Percentiles rank a stretch among this genome's conserved stretches.
These are phyloP conservation scores for Daubentonia madagascariensis DNA, from an alignment of 2,113 vertebrate genomes.

Conservation along the genomic window DNA sequence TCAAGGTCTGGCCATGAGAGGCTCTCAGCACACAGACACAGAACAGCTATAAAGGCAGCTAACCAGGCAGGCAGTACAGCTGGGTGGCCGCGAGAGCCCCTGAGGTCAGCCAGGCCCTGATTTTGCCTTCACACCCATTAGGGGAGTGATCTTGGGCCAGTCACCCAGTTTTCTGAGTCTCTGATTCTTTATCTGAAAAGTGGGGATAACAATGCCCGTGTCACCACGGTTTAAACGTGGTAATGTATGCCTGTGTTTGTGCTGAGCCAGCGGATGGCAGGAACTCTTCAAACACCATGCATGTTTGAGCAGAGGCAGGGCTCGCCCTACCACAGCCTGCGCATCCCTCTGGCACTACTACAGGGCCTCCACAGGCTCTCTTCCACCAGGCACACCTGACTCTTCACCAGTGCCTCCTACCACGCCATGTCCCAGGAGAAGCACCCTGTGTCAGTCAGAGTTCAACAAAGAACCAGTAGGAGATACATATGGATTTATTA, in stretches of 20 bases:
- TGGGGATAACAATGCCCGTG: neutral
- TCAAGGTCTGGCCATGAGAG: neutral
- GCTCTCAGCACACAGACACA: neutral
- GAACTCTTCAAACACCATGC: accelerated
- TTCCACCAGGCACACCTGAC: neutral
- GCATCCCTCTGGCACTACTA: neutral
- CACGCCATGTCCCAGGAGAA: neutral
- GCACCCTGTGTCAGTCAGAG: neutral
- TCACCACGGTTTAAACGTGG: neutral
- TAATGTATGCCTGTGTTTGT: neutral
- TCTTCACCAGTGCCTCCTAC: accelerated
- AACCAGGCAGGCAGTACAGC: neutral
- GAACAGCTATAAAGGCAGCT: neutral
- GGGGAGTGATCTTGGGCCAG: neutral
- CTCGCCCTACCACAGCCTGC: neutral
- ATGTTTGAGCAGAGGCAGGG: neutral
- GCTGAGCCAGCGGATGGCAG: accelerated
- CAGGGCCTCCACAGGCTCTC: neutral
- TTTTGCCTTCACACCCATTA: neutral
- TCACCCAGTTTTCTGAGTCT: neutral
- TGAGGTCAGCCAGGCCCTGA: accelerated
- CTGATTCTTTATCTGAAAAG: neutral
- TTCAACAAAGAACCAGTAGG: neutral
- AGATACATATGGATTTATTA: neutral
- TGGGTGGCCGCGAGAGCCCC: neutral